Percentiles rank a stretch among this genome's conserved stretches.
These are phyloP conservation scores for Parus major DNA, from an alignment of 2,113 vertebrate genomes.

Conservation along the genomic window DNA sequence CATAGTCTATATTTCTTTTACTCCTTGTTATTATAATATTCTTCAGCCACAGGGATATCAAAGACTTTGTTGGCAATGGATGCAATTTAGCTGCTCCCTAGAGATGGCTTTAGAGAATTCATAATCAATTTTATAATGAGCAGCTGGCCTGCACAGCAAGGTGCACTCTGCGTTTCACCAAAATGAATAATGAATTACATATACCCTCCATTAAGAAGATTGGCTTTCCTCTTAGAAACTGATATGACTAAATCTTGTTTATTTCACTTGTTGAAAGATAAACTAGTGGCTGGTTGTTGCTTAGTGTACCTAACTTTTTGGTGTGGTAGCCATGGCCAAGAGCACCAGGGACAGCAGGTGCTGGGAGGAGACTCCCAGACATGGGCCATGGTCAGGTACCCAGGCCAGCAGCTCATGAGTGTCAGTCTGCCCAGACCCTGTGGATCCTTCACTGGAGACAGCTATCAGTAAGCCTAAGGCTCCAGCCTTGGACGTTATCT, in stretches of 20 bases:
- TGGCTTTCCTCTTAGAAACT: neutral
- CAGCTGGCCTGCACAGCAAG: slow-evolving; percentile 37
- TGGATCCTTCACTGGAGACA: neutral
- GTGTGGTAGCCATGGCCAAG: rapidly evolving
- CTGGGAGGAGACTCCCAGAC: neutral
- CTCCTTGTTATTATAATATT: slow-evolving; percentile 2
- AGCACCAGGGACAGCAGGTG: rapidly evolving
- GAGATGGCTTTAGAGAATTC: slow-evolving; percentile 9
- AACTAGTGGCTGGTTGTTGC: too few species aligned
- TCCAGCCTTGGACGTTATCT: neutral
- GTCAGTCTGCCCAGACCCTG: neutral
- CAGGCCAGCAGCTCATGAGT: rapidly evolving
- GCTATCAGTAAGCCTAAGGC: neutral
- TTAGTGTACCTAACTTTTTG: neutral
- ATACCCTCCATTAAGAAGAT: neutral
- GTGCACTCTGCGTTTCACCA: neutral
- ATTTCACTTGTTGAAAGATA: neutral
- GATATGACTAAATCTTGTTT: neutral
- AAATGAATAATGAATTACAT: slow-evolving; percentile 3
- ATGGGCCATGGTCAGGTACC: rapidly evolving
- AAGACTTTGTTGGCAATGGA: neutral
- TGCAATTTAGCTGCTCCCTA: slow-evolving; percentile 19
- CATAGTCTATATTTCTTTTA: neutral
- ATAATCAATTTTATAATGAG: slow-evolving; percentile 38
- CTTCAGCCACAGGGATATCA: neutral